phyloP scores from a whole-genome alignment of 2,888 invertebrate genomes.

The Eristalis tenax region DNA sequence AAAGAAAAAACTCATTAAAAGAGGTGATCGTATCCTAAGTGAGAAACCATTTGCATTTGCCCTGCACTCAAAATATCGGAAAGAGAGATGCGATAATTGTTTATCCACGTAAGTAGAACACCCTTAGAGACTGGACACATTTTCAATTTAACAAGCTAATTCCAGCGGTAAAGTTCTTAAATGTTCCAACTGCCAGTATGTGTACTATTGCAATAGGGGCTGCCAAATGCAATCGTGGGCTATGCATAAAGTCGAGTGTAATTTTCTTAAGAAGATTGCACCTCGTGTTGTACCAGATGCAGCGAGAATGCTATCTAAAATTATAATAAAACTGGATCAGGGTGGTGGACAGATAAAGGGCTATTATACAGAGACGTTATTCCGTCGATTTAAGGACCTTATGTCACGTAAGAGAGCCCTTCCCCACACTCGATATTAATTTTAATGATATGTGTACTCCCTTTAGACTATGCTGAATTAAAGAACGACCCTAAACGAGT shows the following conservation, averaged over 20 bases:
- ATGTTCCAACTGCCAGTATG: conserved; percentile 92
- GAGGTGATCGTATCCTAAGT: conserved; percentile 86
- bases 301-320: conserved; percentile 89
- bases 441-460: background rate
- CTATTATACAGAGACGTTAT: conserved; percentile 87
- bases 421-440: conserved; percentile 71
- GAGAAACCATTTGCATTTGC: conserved; percentile 90
- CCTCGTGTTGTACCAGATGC: conserved; percentile 91
- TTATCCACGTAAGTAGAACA: conserved; percentile 85
- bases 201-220: conserved; percentile 89
- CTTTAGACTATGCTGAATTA: conserved; percentile 89
- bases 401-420: conserved; percentile 90
- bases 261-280: conserved; percentile 86
- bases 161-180: conserved; percentile 87
- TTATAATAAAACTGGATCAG: conserved; percentile 84
- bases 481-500: conserved; percentile 88
- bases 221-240: conserved; percentile 93
- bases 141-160: background rate
- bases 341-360: conserved; percentile 87
- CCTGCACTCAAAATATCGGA: conserved; percentile 87
- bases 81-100: conserved; percentile 89
- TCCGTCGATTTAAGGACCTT: conserved; percentile 90
- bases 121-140: background rate
- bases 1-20: conserved; percentile 75
- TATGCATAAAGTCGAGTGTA: conserved; percentile 92